phyloP scores from a whole-genome alignment of 2,888 invertebrate species.

The Pilophorus perplexus region DNA sequence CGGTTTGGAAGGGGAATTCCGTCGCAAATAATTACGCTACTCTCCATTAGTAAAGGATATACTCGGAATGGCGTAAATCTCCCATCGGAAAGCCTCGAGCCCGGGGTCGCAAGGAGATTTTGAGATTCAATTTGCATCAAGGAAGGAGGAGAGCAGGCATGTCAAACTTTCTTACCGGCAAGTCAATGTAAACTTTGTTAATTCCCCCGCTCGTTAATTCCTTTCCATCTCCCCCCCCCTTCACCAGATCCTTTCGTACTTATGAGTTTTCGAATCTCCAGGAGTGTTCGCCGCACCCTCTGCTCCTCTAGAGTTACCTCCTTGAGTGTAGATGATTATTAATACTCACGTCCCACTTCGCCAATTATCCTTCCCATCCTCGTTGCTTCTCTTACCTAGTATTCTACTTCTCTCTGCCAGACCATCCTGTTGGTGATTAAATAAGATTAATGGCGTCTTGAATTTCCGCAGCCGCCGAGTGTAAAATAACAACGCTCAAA shows the following conservation, averaged over 20 bases:
- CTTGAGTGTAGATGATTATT: constrained; percentile 47
- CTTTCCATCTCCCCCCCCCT: constrained; percentile 40
- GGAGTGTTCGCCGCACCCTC: constrained; percentile 8
- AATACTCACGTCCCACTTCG: constrained; percentile 47
- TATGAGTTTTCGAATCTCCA: constrained; percentile 47
- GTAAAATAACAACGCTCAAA: too few relatives aligned
- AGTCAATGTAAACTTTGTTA: constrained; percentile 46
- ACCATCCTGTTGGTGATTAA: constrained; percentile 29
- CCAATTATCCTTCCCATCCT: constrained; percentile 30
- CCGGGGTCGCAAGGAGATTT: constrained; percentile 17
- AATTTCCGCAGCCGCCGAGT: too few relatives aligned
- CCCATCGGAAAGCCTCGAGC: constrained; percentile 26
- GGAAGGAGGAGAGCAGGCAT: constrained; percentile 32
- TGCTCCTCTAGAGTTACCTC: background rate
- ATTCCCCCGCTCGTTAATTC: constrained; percentile 44
- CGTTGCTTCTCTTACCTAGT: background rate
- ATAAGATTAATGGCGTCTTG: constrained; percentile 40
- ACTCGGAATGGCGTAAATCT: constrained; percentile 37
- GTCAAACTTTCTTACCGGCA: constrained; percentile 42
- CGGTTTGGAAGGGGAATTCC: background rate
- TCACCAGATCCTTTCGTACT: constrained; percentile 28
- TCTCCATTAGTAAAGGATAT: constrained; percentile 24
- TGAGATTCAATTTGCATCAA: constrained; percentile 42
- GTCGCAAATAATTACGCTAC: constrained; percentile 29
- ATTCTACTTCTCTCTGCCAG: background rate